A percentile compares a stretch with the other conserved stretches of the same genome.
Conservation (phyloP, 1,140 invertebrate genomes). For the Phortica variegata region DNA sequence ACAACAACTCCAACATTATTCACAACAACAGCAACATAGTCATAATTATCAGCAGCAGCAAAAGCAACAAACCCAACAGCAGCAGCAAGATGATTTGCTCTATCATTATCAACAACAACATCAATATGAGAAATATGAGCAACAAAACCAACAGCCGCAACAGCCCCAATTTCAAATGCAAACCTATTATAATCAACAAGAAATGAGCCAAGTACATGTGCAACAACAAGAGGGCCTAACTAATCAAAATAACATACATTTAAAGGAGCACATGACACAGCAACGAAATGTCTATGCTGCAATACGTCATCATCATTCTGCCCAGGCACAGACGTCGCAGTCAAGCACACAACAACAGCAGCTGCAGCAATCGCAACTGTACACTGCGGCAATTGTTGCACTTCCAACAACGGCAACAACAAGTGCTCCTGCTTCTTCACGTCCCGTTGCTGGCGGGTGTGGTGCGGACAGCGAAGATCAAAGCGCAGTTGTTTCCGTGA, state of each 20-base stretch:
- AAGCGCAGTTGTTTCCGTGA: too few relatives aligned
- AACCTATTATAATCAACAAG: slow-evolving; percentile 13
- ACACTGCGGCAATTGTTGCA: slow-evolving; percentile 10
- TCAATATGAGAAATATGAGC: background rate
- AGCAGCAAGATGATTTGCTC: slow-evolving; percentile 1
- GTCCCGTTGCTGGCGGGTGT: too few relatives aligned
- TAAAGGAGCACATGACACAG: too few relatives aligned
- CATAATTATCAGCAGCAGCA: background rate
- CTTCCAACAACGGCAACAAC: slow-evolving; percentile 1
- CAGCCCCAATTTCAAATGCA: slow-evolving; percentile 1
- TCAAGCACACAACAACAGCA: slow-evolving; percentile 6
- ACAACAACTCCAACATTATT: background rate
- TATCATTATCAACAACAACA: background rate
- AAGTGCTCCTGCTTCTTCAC: too few relatives aligned
- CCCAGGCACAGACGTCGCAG: background rate
- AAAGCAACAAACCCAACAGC: slow-evolving; percentile 8
- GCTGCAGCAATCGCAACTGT: slow-evolving; percentile 15
- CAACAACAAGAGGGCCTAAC: background rate
- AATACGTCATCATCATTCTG: slow-evolving; percentile 1
- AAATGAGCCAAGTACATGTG: background rate
- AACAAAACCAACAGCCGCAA: slow-evolving; percentile 1
- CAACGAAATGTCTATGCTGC: background rate
- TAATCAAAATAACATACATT: too few relatives aligned
- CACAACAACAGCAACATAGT: background rate
- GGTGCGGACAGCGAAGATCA: too few relatives aligned